Base-by-base conservation (phyloP, 2,888 invertebrate genomes). In the Oxycera nigricornis region DNA sequence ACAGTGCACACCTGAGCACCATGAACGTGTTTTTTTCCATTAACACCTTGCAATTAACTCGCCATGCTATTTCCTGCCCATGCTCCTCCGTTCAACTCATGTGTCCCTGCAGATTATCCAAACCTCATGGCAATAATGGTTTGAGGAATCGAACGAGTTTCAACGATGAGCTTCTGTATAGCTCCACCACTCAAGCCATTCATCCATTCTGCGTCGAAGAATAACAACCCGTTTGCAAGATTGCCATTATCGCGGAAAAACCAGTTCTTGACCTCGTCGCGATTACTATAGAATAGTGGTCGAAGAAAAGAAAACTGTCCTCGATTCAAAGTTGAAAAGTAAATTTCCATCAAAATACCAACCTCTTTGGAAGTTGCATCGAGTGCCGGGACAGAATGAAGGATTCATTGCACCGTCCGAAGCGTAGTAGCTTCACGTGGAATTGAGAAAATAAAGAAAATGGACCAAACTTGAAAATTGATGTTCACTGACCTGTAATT, bases 401-500 rank as follows among this genome's bases (percentile, higher is more conserved):
- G 24, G 9, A 55, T 55, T 24, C 55, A 14, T 9, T 7, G 7
- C 55, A 22, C 6, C 20, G 22, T 22, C 6, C 9, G 3, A 4
- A n/a, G 24, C 24, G 24, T 55, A 7, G 22, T 24, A 22, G 55
- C 55, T 17, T 24, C 24, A 24, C 20, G 14, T 55, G 22, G 14
- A 24, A 20, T 3, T 14, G 22, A 24, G 55, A 22, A 55, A 50
- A 50, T 50, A 24, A 24, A 55, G 22, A 22, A 55, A n/a, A 55
- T 22, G 24, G 55, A 55, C 55, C 22, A 24, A 4, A 62, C 20
- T 20, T 55, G 55, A 14, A 31, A 46, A 73, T 67, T 65, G 30
- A 68, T 59, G 65, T 75, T 72, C 59, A 75, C 35, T 70, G 75
- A 55, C 68, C 65, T 22, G 62, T 75, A 73, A 75, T 75, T 75